Conservation (phyloP, 2,797 vertebrate species). For the Florisuga fusca region DNA sequence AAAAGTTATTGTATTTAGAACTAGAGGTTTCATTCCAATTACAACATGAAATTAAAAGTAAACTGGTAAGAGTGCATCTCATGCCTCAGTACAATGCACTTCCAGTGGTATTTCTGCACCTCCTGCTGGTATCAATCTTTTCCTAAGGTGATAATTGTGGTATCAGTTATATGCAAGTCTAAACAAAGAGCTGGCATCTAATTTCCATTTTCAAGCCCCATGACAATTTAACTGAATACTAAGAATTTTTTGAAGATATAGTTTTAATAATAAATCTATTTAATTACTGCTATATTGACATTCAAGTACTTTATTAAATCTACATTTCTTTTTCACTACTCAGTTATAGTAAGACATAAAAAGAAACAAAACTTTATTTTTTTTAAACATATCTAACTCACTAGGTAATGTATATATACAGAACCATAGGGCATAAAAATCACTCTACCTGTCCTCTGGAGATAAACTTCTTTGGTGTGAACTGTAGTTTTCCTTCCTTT, state of each 20-base stretch:
- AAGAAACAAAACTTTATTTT: not conserved
- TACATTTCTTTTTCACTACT: not conserved
- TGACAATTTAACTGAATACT: not conserved
- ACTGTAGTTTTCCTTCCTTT: slow-evolving; percentile 74
- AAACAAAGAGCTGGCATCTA: not conserved
- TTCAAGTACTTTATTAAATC: not conserved
- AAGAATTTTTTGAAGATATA: not conserved
- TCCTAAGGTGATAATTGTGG: not conserved
- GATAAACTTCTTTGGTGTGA: slow-evolving; percentile 75
- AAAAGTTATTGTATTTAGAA: not conserved
- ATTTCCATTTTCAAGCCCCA: not conserved
- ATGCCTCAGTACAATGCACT: not conserved
- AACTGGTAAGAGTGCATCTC: not conserved
- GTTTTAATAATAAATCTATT: not conserved
- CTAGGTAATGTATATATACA: not conserved
- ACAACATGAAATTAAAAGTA: not conserved
- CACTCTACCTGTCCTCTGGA: slow-evolving; percentile 81
- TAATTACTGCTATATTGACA: not conserved
- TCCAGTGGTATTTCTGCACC: not conserved
- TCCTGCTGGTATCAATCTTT: not conserved
- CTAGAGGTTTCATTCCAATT: not conserved
- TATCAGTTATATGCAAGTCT: not conserved
- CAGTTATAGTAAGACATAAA: not conserved
- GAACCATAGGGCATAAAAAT: not conserved
- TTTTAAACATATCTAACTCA: not conserved